A percentile compares a stretch with the other conserved stretches of the same genome.
Conservation (phyloP, 2,888 invertebrate genomes). For the Pollenia labialis region DNA sequence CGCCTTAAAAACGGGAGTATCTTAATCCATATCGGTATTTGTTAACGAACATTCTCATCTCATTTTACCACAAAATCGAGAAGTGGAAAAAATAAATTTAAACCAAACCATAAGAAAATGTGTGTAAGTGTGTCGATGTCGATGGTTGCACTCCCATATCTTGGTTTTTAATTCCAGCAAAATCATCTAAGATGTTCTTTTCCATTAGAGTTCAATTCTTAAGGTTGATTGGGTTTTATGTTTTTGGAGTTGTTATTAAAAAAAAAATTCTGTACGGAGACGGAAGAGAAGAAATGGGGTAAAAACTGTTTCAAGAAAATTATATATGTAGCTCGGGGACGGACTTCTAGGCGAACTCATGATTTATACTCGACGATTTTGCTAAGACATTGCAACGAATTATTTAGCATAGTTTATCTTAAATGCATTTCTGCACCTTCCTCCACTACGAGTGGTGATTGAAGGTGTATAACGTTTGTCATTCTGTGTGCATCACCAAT, state of each 20-base stretch:
- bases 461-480: too few species aligned
- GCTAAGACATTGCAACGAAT: too few species aligned
- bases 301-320: background rate
- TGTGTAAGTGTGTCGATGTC: constrained; percentile 59
- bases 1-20: constrained; percentile 52
- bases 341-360: too few species aligned
- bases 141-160: constrained; percentile 44
- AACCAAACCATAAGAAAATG: constrained; percentile 44
- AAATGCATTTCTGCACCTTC: too few species aligned
- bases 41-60: constrained; percentile 38
- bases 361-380: too few species aligned
- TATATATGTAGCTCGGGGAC: too few species aligned
- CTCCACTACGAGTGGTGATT: too few species aligned
- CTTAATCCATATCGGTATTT: background rate
- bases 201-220: constrained; percentile 69
- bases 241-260: constrained; percentile 13
- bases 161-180: background rate
- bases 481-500: too few species aligned
- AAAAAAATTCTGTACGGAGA: constrained; percentile 9
- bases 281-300: constrained; percentile 3
- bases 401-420: too few species aligned
- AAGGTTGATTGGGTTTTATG: constrained; percentile 64
- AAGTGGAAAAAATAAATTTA: background rate
- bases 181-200: constrained; percentile 16
- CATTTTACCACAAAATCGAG: constrained; percentile 57